A percentile compares a stretch with the other conserved stretches of the same genome.
phyloP scores from a whole-genome alignment of 2,888 invertebrate genomes.

The Epirrhoe tristata region DNA sequence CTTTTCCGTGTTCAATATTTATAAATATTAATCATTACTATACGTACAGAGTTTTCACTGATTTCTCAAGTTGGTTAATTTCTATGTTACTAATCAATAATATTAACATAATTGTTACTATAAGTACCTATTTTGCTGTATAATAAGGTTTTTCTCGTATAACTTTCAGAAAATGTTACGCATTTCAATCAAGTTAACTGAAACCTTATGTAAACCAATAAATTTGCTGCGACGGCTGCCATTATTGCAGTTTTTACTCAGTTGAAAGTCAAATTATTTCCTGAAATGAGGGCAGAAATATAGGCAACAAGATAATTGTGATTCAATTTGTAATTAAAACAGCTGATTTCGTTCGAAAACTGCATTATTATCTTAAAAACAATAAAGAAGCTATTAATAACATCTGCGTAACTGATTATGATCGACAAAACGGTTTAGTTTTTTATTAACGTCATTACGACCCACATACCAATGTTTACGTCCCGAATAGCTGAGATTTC shows the following conservation, averaged over 20 bases:
- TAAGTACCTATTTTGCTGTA: too few relatives aligned
- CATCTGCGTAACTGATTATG: conserved; percentile 55
- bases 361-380: conserved; percentile 28
- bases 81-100: too few relatives aligned
- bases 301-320: too few relatives aligned
- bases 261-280: neutral
- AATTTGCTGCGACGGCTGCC: conserved; percentile 3
- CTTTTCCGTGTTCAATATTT: too few relatives aligned
- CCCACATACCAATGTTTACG: conserved; percentile 73
- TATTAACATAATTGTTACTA: too few relatives aligned
- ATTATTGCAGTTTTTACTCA: conserved; percentile 7
- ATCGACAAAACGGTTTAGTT: conserved; percentile 54
- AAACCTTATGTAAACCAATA: conserved; percentile 16
- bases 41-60: too few relatives aligned
- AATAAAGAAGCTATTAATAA: conserved; percentile 37
- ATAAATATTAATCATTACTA: too few relatives aligned
- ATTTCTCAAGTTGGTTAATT: too few relatives aligned
- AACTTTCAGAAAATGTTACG: conserved; percentile 5
- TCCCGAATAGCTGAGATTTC: conserved; percentile 65
- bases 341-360: conserved; percentile 9
- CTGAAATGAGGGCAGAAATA: too few relatives aligned
- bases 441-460: conserved; percentile 60
- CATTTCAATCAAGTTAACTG: conserved; percentile 14
- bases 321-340: neutral
- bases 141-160: neutral